These are phyloP conservation scores for Nephrotoma appendiculata DNA, from an alignment of 2,888 invertebrate genomes.

Conservation along the genomic window DNA sequence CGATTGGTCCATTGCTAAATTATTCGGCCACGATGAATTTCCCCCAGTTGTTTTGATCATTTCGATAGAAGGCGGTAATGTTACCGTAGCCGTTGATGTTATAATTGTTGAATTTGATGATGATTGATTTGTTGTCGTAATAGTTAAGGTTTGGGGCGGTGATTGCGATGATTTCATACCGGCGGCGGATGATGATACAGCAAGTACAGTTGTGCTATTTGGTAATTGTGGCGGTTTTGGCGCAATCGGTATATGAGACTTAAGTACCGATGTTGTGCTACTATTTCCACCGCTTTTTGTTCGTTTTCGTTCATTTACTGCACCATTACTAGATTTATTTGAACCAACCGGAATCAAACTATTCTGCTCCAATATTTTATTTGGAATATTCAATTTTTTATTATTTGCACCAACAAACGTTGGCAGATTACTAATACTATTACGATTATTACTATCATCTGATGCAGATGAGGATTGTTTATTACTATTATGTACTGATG, in stretches of 20 bases:
- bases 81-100: not conserved
- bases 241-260: not conserved
- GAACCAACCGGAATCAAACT: conserved; percentile 13
- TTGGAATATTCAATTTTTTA: conserved; percentile 14
- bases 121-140: not conserved
- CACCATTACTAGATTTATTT: conserved; percentile 6
- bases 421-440: not conserved
- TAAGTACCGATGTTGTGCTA: conserved; percentile 2
- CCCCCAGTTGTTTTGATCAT: not conserved
- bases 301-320: conserved; percentile 9
- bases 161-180: not conserved
- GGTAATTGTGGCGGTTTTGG: conserved; percentile 6
- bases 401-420: conserved; percentile 1
- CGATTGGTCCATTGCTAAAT: not conserved
- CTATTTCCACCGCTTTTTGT: conserved; percentile 1
- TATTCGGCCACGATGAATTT: not conserved
- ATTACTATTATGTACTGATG: conserved; percentile 2
- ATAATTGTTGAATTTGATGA: not conserved
- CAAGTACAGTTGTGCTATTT: conserved; percentile 6
- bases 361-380: conserved; percentile 16
- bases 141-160: not conserved
- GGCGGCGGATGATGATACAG: not conserved
- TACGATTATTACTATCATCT: conserved; percentile 14
- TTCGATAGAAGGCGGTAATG: not conserved
- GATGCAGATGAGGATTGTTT: conserved; percentile 2